Conservation (phyloP, 2,888 invertebrate genomes). For the Yponomeuta malinellus region DNA sequence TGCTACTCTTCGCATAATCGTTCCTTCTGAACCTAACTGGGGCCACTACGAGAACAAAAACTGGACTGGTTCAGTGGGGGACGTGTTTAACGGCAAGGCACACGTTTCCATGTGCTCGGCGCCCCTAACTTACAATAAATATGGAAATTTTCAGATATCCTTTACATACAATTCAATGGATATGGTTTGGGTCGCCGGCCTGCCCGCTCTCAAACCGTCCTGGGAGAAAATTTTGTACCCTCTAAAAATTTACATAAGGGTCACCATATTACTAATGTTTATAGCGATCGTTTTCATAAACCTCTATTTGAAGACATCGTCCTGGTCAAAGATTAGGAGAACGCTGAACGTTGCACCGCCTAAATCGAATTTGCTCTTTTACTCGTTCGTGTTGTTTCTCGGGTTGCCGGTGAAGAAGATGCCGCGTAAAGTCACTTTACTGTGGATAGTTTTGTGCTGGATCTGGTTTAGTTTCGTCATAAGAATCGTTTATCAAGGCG, state of each 20-base stretch:
- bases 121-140: constrained; percentile 37
- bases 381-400: constrained; percentile 44
- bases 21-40: constrained; percentile 30
- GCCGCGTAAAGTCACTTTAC: constrained; percentile 33
- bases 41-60: constrained; percentile 37
- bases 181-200: constrained; percentile 44
- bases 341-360: constrained; percentile 30
- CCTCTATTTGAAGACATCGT: constrained; percentile 29
- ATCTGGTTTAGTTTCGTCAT: constrained; percentile 46
- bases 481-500: constrained; percentile 46
- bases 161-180: constrained; percentile 44
- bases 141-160: constrained; percentile 51
- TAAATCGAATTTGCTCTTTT: constrained; percentile 41
- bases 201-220: constrained; percentile 34
- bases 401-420: constrained; percentile 38
- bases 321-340: constrained; percentile 29
- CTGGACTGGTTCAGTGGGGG: constrained; percentile 55
- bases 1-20: constrained; percentile 37
- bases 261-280: constrained; percentile 36
- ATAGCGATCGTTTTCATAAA: constrained; percentile 35
- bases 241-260: constrained; percentile 32
- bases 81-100: constrained; percentile 36
- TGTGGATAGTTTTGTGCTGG: constrained; percentile 38
- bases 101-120: constrained; percentile 41
- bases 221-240: constrained; percentile 50